Conservation (phyloP, 2,113 vertebrate species). For the Ornithorhynchus anatinus region DNA sequence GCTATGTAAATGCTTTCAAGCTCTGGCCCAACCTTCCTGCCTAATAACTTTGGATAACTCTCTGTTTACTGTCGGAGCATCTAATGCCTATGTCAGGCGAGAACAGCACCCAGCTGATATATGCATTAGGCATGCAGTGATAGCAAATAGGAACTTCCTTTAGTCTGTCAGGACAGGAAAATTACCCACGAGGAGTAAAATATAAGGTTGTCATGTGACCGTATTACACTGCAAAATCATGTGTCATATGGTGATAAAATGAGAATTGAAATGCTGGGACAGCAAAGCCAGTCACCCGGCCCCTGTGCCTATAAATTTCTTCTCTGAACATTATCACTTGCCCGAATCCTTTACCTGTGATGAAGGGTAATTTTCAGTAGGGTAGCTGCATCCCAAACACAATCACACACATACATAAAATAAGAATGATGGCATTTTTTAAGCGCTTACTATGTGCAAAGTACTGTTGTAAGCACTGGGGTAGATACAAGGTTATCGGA, state of each 20-base stretch:
- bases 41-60: slow-evolving; percentile 47
- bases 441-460: too few species aligned
- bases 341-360: slow-evolving; percentile 14
- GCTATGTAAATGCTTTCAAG: neutral
- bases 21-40: slow-evolving; percentile 9
- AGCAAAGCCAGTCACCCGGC: slow-evolving; percentile 9
- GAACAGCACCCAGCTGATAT: slow-evolving; percentile 35
- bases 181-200: slow-evolving; percentile 48
- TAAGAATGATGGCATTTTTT: too few species aligned
- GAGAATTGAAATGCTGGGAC: slow-evolving; percentile 11
- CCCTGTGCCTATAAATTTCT: neutral
- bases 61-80: slow-evolving; percentile 51
- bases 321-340: neutral
- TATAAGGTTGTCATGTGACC: slow-evolving; percentile 29
- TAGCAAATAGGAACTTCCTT: slow-evolving; percentile 47
- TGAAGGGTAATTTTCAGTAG: too few species aligned
- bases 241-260: slow-evolving; percentile 5
- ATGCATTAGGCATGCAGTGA: slow-evolving; percentile 53
- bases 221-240: neutral
- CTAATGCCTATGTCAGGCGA: slow-evolving; percentile 34
- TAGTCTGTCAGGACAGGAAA: slow-evolving; percentile 56
- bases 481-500: too few species aligned
- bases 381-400: too few species aligned
- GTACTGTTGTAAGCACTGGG: too few species aligned
- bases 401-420: too few species aligned